Evolutionary conservation across 2,113 vertebrate species (phyloP), one percentile per base, ranked within the genome.

Genomic region (Atractosteus spatula): DNA sequence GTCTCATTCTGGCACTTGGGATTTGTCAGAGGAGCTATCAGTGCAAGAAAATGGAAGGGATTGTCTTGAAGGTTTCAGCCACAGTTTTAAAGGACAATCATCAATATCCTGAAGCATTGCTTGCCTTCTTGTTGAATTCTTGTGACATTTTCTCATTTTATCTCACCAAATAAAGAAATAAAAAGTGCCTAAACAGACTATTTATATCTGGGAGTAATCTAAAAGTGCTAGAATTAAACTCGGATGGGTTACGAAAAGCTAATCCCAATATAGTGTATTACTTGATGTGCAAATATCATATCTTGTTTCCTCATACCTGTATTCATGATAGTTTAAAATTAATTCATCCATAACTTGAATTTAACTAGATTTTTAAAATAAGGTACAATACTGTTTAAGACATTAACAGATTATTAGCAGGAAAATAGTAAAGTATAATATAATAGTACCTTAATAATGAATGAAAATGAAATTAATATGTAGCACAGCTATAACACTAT

Each of bases 21-120:
- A 89, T 87, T 84, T 87, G 80, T 88, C 87, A 88, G 81, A 73
- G 80, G 75, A 57, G 69, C 77, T 74, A 76, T 85, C 80, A 83
- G 81, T 79, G 80, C 78, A 79, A 76, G 75, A 41, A 62, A 63
- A 73, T 71, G 67, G 63, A 79, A 76, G 65, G 66, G 68, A 77
- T 59, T 56, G 67, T 10, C 71, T 74, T 72, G 76, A 72, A 62
- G 17, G 72, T 82, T 78, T 66, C 71, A 80, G 77, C 72, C 79
- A 79, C 76, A 77, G 78, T 80, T 82, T 86, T 83, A 77, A 83
- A 68, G 76, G 61, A 70, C 76, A 76, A 84, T 85, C 79, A 84
- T 89, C 87, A 86, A 85, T 88, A 88, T 83, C 77, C 79, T 74
- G 68, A 76, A 55, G 77, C 70, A 71, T 68, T 63, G 71, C 64